These are phyloP conservation scores for Varecia variegata DNA, from an alignment of 2,797 vertebrate species.

Conservation along the genomic window DNA sequence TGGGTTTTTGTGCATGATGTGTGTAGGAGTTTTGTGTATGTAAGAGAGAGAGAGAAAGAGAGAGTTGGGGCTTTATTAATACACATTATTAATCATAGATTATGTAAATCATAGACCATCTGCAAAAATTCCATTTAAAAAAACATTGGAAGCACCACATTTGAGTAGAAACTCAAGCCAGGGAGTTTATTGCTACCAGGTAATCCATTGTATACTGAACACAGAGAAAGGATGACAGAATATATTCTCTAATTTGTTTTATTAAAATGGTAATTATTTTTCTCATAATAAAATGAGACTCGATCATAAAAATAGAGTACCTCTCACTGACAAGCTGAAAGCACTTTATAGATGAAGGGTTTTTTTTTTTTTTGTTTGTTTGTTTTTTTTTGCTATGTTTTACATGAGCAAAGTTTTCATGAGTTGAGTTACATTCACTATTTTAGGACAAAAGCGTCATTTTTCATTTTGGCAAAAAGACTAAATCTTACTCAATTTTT, in stretches of 20 bases:
- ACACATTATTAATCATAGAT: conserved; percentile 59
- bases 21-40: not conserved
- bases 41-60: not conserved
- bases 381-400: not conserved
- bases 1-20: not conserved
- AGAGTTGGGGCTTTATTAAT: conserved; percentile 46
- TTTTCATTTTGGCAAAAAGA: conserved; percentile 5
- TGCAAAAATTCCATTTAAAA: conserved; percentile 22
- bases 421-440: not conserved
- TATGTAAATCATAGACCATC: conserved; percentile 32
- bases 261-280: conserved; percentile 42
- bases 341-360: not conserved
- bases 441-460: not conserved
- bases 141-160: not conserved
- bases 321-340: conserved; percentile 15
- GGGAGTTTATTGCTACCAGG: conserved; percentile 44
- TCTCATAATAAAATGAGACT: not conserved
- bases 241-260: conserved; percentile 10
- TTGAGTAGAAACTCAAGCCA: conserved; percentile 63
- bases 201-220: not conserved
- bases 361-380: not conserved
- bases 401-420: not conserved
- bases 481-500: not conserved
- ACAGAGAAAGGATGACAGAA: not conserved
- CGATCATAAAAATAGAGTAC: not conserved